Evolutionary conservation across 2,888 invertebrate species (phyloP), one percentile per base, ranked within the genome.

Genomic region (Lepidocyrtoides sp.): DNA sequence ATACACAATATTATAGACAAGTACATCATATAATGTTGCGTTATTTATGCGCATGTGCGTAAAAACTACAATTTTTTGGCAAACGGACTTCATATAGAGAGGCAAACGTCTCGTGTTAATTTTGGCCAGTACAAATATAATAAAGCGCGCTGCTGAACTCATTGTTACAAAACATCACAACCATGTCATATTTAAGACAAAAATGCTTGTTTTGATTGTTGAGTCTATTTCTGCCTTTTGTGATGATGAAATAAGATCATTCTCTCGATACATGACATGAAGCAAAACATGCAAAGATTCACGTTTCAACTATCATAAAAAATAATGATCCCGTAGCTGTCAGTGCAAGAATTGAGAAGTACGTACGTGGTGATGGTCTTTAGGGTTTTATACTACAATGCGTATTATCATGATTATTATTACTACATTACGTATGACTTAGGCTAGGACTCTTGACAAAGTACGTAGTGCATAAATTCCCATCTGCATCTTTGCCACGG

Each of bases 131-230:
- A 26, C 32, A 14, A 44, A 3, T 48, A 44, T 12, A 12, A 48
- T 48, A 14, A 8, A 75, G 23, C 17, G 17, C 5, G 60, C 0
- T 60, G 29, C 8, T 69, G 29, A 23, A 32, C 72, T 29, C 54
- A 72, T 84, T 85, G 85, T 85, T 85, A 85, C 85, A 85, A 85
- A 85, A 85, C 72, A 85, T n/a, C 72, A 44, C 36, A 57, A 36
- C 44, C 85, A 57, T 20, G 79, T 54, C 51, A 77, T 66, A 63
- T 75, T 75, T 44, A 54, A 79, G 48, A 75, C 85, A 85, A 72
- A 23, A 41, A 72, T 17, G 17, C 84, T 75, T 29, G 77, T 77
- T 77, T 41, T 26, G 8, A 63, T 77, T 77, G 54, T 77, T 75
- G 10, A 60, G 60, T 17, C 63, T 77, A 63, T 60, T n/a, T n/a